Evolutionary conservation across 2,888 invertebrate genomes (phyloP).

Genomic region (Tenthredo distinguenda): DNA sequence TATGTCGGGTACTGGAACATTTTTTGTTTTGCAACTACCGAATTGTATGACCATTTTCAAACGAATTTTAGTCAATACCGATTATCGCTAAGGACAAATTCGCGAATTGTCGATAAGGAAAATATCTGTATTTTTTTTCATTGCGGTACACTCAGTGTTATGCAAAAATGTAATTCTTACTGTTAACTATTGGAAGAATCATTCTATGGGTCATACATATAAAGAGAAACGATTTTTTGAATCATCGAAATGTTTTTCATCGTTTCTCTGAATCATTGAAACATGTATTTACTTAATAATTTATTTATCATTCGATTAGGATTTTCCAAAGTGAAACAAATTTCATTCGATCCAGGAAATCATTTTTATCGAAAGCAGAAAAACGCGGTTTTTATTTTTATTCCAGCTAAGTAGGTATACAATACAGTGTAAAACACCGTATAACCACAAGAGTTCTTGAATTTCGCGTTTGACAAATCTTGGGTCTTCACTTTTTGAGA

Average conservation of each 20-base stretch:
- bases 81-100: too few species aligned
- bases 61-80: not conserved
- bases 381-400: not conserved
- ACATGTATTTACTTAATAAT: too few species aligned
- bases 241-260: not conserved
- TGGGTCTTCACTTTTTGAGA: constrained; percentile 33
- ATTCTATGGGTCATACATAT: too few species aligned
- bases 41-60: not conserved
- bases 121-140: too few species aligned
- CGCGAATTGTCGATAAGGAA: too few species aligned
- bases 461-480: constrained; percentile 42
- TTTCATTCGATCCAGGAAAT: not conserved
- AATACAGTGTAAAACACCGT: not conserved
- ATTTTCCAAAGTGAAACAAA: not conserved
- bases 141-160: too few species aligned
- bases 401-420: not conserved
- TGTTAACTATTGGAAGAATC: too few species aligned
- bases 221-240: not conserved
- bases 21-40: not conserved
- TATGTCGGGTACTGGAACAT: not conserved
- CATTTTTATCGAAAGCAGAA: not conserved
- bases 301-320: too few species aligned
- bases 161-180: too few species aligned
- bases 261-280: too few species aligned
- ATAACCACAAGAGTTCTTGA: constrained; percentile 14